Percentiles rank a stretch among this genome's conserved stretches.
Conservation (phyloP, 2,888 invertebrate genomes). For the Platycnemis pennipes region DNA sequence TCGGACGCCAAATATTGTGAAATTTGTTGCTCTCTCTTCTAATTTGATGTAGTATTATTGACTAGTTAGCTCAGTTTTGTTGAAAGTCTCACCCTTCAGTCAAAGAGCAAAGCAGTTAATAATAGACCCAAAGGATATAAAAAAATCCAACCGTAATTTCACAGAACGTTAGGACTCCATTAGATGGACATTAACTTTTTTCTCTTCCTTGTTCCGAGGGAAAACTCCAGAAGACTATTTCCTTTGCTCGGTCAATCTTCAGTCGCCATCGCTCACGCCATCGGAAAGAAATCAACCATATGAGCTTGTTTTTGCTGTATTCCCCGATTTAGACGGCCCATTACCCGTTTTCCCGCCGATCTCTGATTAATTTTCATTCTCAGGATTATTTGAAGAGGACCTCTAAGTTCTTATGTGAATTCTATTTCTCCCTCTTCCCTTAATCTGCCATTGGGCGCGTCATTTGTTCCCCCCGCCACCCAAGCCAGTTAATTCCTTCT, state of each 20-base stretch:
- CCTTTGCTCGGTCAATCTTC: neutral
- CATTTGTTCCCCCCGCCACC: neutral
- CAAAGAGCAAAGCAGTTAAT: no score
- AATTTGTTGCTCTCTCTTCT: no score
- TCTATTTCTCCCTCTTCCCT: neutral
- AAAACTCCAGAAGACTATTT: neutral
- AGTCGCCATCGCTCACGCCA: neutral
- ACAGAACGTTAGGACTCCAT: neutral
- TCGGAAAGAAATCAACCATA: neutral
- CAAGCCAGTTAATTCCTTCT: neutral
- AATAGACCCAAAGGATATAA: no score
- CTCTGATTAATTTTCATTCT: conserved; percentile 31
- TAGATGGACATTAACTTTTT: neutral
- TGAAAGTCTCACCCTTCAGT: no score
- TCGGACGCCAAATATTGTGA: no score
- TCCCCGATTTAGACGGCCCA: neutral
- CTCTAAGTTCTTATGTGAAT: neutral
- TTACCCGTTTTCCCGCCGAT: neutral
- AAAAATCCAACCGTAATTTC: no score
- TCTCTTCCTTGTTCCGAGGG: neutral
- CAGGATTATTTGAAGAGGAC: neutral
- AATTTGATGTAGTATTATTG: no score
- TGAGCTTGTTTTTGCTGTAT: neutral
- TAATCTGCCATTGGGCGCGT: neutral
- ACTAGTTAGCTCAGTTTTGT: no score